Evolutionary conservation across 2,113 vertebrate genomes (phyloP).

Genomic region (Mystacornis crossleyi): DNA sequence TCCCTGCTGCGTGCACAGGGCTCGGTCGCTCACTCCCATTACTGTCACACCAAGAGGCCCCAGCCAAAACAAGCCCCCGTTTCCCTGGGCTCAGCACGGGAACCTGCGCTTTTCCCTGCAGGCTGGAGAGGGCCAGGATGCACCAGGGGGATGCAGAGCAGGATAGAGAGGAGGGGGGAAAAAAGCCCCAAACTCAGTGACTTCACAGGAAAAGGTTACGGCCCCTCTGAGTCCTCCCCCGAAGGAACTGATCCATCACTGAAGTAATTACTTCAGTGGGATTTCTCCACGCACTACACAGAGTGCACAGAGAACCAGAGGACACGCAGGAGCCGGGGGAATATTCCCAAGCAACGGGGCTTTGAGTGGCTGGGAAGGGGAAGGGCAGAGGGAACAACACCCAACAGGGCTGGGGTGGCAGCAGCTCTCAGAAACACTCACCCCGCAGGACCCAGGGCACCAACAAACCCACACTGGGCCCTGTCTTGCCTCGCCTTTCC

Average conservation of each 20-base stretch:
- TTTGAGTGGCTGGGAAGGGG: not conserved
- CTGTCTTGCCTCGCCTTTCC: not conserved
- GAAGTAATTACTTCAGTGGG: not conserved
- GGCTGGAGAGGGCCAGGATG: not conserved
- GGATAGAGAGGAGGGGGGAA: not conserved
- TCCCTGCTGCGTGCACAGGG: rapidly evolving
- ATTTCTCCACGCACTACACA: rapidly evolving
- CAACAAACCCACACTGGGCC: rapidly evolving
- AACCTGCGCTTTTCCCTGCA: not conserved
- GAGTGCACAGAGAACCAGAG: not conserved
- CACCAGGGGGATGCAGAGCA: not conserved
- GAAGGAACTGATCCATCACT: not conserved
- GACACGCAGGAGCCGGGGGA: not conserved
- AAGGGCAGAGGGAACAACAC: not conserved
- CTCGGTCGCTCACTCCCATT: not conserved
- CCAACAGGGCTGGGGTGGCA: rapidly evolving
- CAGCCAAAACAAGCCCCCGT: not conserved
- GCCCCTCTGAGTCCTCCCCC: not conserved
- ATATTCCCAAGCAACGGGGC: rapidly evolving
- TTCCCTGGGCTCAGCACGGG: not conserved
- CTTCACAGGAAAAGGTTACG: rapidly evolving
- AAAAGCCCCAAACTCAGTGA: not conserved
- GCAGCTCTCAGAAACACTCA: not conserved
- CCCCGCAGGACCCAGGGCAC: not conserved
- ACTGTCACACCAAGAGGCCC: not conserved